Conservation (phyloP, 2,113 vertebrate species). For the Egretta garzetta region DNA sequence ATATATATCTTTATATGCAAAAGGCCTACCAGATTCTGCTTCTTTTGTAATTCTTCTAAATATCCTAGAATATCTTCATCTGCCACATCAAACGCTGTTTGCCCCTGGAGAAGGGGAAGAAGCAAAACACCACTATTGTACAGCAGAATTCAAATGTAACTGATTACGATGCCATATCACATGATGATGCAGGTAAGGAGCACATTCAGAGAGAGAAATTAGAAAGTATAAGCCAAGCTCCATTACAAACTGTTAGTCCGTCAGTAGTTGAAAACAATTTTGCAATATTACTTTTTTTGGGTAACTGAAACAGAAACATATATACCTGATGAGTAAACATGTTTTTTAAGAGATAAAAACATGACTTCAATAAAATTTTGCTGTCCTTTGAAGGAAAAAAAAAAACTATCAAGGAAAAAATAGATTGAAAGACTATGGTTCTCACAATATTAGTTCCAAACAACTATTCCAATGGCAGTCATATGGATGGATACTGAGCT, state of each 20-base stretch:
- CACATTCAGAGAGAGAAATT: not conserved
- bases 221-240: not conserved
- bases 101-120: conserved; percentile 81
- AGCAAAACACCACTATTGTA: not conserved
- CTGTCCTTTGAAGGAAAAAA: not conserved
- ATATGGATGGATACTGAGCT: not conserved
- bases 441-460: not conserved
- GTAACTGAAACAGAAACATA: not conserved
- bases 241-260: conserved; percentile 34
- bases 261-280: not conserved
- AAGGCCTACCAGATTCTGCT: conserved; percentile 90
- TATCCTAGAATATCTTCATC: conserved; percentile 98
- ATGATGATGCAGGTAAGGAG: not conserved
- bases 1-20: not conserved
- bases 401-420: not conserved
- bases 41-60: conserved; percentile 98
- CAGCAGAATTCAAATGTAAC: not conserved
- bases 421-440: not conserved
- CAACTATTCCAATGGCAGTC: not conserved
- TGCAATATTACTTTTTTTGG: not conserved
- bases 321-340: not conserved
- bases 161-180: not conserved
- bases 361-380: not conserved
- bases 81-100: conserved; percentile 96
- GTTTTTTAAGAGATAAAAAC: not conserved